Evolutionary conservation across 1,140 invertebrate species (phyloP), one percentile per base, ranked within the genome.

Genomic region (Steinernema khuongi): DNA sequence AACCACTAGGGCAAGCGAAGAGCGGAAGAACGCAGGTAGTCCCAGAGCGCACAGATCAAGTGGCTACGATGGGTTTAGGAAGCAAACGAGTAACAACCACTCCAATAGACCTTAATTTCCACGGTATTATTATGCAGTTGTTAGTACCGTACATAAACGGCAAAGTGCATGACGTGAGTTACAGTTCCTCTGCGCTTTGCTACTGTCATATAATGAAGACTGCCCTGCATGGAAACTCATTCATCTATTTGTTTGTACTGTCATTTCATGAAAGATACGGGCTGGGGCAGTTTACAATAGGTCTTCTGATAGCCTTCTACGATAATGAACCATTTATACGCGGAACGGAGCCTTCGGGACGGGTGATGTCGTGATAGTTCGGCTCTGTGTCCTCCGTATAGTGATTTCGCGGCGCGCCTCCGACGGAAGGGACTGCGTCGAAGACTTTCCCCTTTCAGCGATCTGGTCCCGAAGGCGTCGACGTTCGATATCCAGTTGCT

Each of bases 401-500:
- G 50, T n/a, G 19, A 60, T 60, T 22, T 60, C 50, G 4, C 50
- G 50, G 4, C 50, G 11, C 50, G 50, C 11, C 19, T 60, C 50
- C 4, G 50, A 7, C 50, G 50, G 50, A 60, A 60, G 50, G 22
- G 50, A 60, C 26, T 60, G 50, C 4, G 50, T 60, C 4, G 50
- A 60, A 17, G 7, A 7, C 26, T 60, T 60, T 22, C 14, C 22
- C 26, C 50, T 11, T 60, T 60, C 50, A 11, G 19, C 50, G 19
- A 60, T 60, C 19, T 60, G 50, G 19, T 75, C 74, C 22, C 74
- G 74, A n/a, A 72, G 74, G 0, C 74, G 74, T 11, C 67, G 44
- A n/a, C 74, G 74, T 33, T 75, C 74, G 18, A 31, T 28, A 18
- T 75, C 74, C 1, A 75, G 67, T n/a, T 75, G 74, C 29, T 75